phyloP scores from a whole-genome alignment of 1,140 invertebrate species.

The Lepidurus apus region DNA sequence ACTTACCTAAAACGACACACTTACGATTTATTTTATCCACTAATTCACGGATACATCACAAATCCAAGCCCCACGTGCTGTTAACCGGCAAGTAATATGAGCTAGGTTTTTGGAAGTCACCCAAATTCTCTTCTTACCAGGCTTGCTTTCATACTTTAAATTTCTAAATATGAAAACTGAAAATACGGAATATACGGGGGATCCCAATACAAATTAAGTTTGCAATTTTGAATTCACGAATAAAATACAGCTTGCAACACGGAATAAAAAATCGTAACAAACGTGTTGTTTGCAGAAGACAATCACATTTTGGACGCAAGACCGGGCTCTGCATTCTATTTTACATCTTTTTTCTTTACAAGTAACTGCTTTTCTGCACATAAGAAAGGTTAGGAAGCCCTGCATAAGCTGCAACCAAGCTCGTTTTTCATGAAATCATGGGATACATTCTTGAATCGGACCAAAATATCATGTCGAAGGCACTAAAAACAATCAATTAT shows the following conservation, averaged over 20 bases:
- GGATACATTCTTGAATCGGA: background rate
- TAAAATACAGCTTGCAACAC: too few species aligned
- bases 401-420: constrained; percentile 11
- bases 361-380: background rate
- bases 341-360: background rate
- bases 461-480: constrained; percentile 3
- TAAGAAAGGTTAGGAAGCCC: constrained; percentile 18
- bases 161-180: too few species aligned
- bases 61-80: constrained; percentile 14
- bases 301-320: background rate
- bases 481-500: constrained; percentile 7
- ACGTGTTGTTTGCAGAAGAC: background rate
- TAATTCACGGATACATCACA: constrained; percentile 14
- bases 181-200: too few species aligned
- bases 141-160: background rate
- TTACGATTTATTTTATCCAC: background rate
- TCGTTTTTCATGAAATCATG: constrained; percentile 18
- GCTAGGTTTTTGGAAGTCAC: background rate
- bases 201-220: background rate
- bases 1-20: background rate
- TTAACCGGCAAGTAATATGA: background rate
- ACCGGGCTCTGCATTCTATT: background rate
- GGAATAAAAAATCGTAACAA: too few species aligned
- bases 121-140: background rate
- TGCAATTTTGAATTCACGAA: background rate